Base-by-base conservation (phyloP, 2,888 invertebrate genomes). In the Byasa hedistus region DNA sequence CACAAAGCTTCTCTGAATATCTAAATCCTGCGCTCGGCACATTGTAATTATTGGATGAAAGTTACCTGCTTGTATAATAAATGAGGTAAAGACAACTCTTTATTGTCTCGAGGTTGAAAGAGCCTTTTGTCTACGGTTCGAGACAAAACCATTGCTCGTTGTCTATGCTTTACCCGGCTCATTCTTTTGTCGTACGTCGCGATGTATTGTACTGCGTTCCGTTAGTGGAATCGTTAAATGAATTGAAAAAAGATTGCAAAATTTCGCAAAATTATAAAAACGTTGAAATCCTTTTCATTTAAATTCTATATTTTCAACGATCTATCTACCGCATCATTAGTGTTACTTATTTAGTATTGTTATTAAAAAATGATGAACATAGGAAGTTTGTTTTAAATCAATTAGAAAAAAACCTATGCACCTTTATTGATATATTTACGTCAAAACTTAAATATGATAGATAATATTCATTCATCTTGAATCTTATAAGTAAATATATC, bases 31-130 rank as follows among this genome's bases (percentile, higher is more conserved):
- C 68, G 61, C 70, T 71, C 66, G 77, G 62, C 82, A 86, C 89
- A 84, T 88, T 87, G 87, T 90, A 89, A 90, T 90, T 87, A 90
- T 85, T 84, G 85, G 85, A 87, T 89, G 90, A 90, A 89, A 90
- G 90, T 91, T 85, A 86, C 87, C 85, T 87, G 88, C 80, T 83
- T 85, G 84, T 85, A 87, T 91, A 90, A 91, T 89, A 89, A 91
- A 91, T 90, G 91, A 91, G 82, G 84, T 85, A 84, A 84, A 86
- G 86, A 86, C 85, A 84, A 82, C 78, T 72, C 81, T 71, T 81
- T 81, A 89, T 91, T 91, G 90, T 91, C 81, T 83, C 77, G 78
- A 75, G 80, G 79, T 85, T 90, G 86, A 91, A 91, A 90, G 89
- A 83, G 75, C 27, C 87, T 85, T 89, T 91, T 91, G 91, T 91